These are phyloP conservation scores for Acanthiza pusilla DNA, from an alignment of 2,797 vertebrate species.

Conservation along the genomic window DNA sequence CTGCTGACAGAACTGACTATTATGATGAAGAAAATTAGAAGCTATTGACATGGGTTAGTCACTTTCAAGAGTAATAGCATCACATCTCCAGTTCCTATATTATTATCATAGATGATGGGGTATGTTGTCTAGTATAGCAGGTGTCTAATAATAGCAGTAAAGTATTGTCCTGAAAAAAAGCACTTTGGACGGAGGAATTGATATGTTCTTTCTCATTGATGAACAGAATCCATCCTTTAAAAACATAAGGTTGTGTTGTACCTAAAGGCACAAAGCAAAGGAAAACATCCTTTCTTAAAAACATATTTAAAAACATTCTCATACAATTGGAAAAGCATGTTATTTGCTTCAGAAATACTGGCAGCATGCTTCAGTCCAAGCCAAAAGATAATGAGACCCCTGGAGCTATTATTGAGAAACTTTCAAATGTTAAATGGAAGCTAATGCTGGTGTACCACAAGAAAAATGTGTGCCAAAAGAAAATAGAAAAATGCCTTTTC, in stretches of 20 bases:
- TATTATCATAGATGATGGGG: not conserved
- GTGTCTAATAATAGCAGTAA: not conserved
- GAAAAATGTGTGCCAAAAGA: not conserved
- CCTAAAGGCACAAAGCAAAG: not conserved
- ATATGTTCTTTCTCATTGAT: not conserved
- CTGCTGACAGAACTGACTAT: not conserved
- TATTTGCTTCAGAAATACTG: not conserved
- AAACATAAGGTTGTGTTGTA: not conserved
- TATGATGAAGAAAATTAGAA: not conserved
- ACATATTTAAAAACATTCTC: not conserved
- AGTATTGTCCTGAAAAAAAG: not conserved
- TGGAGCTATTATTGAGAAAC: slow-evolving; percentile 10
- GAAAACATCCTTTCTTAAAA: not conserved
- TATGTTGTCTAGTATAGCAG: not conserved
- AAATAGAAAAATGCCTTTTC: not conserved
- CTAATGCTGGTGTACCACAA: not conserved
- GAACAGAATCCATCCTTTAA: not conserved
- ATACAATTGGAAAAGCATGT: not conserved
- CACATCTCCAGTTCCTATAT: not conserved
- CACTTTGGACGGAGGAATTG: not conserved
- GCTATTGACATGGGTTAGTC: not conserved
- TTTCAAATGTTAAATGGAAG: not conserved
- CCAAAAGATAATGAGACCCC: slow-evolving; percentile 12
- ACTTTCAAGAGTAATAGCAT: not conserved
- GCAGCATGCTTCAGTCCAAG: not conserved